Conservation (phyloP, 30 jellyfish, hydroid and myxozoan genomes). For the Catostylus mosaicus region DNA sequence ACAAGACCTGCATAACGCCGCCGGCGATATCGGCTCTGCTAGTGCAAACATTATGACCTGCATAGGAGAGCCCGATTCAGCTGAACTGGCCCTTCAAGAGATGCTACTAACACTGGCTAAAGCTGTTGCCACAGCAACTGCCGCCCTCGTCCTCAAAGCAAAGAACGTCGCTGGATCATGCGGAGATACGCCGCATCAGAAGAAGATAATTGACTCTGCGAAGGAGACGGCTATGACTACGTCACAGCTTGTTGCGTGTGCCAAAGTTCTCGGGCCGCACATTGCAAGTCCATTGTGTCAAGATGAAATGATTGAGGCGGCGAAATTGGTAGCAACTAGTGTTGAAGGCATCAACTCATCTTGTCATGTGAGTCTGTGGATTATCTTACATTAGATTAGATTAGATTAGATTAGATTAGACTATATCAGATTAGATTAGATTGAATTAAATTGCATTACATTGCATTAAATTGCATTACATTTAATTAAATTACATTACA, state of each 20-base stretch:
- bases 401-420: too few relatives aligned
- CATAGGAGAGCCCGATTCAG: conserved; percentile 94
- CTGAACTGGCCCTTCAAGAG: conserved; percentile 85
- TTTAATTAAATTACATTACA: too few relatives aligned
- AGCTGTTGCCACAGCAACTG: conserved; percentile 97
- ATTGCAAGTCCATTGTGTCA: conserved; percentile 96
- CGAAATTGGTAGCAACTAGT: conserved; percentile 94
- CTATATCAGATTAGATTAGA: too few relatives aligned
- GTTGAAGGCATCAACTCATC: conserved; percentile 90
- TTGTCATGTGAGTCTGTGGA: conserved; percentile 73
- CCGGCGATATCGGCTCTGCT: conserved; percentile 96
- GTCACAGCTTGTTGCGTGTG: conserved; percentile 94
- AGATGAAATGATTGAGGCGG: conserved; percentile 97
- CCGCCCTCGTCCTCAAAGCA: conserved; percentile 88
- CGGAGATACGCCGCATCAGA: conserved; percentile 87
- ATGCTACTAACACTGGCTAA: conserved; percentile 85
- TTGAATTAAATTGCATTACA: too few relatives aligned
- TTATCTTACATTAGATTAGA: background rate
- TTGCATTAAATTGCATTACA: too few relatives aligned
- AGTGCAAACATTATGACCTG: conserved; percentile 80
- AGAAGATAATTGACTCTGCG: conserved; percentile 90
- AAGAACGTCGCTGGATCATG: conserved; percentile 93
- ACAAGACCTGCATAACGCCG: conserved; percentile 87
- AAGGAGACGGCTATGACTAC: conserved; percentile 96
- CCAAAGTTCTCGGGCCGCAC: conserved; percentile 96